phyloP scores from a whole-genome alignment of 2,797 vertebrate species.

The Sebastes trivittatus region DNA sequence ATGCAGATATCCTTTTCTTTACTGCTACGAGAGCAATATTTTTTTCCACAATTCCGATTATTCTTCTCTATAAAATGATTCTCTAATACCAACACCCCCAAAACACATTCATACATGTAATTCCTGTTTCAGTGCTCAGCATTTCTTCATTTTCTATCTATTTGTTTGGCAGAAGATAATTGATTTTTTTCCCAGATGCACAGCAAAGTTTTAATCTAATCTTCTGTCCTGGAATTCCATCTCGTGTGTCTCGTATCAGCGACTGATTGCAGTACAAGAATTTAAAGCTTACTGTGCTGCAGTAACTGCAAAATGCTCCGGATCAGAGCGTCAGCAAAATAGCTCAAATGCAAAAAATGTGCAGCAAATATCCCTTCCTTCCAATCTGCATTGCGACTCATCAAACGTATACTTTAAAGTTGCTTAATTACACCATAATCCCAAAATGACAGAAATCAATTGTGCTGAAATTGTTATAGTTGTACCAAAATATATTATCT shows the following conservation, averaged over 20 bases:
- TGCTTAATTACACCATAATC: neutral
- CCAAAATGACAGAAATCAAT: neutral
- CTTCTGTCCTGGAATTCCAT: constrained; percentile 11
- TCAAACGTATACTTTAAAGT: neutral
- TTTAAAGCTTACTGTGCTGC: neutral
- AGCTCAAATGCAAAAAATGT: neutral
- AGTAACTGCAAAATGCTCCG: neutral
- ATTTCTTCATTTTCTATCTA: constrained; percentile 3
- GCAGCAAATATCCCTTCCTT: neutral
- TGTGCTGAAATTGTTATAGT: neutral
- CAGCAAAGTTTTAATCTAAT: constrained; percentile 29
- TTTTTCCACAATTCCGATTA: neutral
- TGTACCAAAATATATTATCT: neutral
- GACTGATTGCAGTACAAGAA: neutral
- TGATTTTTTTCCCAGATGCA: constrained; percentile 4
- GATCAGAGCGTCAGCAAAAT: constrained; percentile 6
- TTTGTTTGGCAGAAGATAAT: constrained; percentile 16
- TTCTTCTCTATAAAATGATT: constrained; percentile 10
- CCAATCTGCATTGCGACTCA: neutral
- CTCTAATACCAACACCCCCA: neutral
- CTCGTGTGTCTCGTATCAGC: constrained; percentile 1
- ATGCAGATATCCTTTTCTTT: neutral
- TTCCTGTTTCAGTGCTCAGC: constrained; percentile 3
- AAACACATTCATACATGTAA: constrained; percentile 18
- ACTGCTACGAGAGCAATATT: neutral